Percentiles rank a stretch among this genome's conserved stretches.
Conservation (phyloP, 2,888 invertebrate genomes). For the Diadegma fenestrale region DNA sequence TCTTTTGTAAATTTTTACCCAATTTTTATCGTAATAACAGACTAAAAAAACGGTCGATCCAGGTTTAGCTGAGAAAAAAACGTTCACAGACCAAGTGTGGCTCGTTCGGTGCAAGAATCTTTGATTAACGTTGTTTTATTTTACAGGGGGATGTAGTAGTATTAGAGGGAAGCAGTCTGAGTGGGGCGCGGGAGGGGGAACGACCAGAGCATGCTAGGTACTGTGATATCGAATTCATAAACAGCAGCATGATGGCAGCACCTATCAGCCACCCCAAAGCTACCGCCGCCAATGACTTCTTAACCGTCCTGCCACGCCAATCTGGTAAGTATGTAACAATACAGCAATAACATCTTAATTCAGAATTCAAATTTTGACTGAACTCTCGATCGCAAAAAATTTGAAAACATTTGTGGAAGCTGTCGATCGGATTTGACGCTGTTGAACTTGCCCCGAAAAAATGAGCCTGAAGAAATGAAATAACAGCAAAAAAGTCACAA, state of each 20-base stretch:
- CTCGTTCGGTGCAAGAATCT: not conserved
- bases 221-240: conserved; percentile 85
- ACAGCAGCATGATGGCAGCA: conserved; percentile 84
- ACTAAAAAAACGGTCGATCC: too few species aligned
- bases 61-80: too few species aligned
- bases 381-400: not conserved
- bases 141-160: conserved; percentile 85
- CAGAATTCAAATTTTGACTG: not conserved
- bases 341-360: not conserved
- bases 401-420: not conserved
- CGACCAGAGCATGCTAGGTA: conserved; percentile 85
- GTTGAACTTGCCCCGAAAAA: not conserved
- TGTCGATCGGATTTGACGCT: not conserved
- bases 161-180: conserved; percentile 85
- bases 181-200: conserved; percentile 84
- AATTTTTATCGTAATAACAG: too few species aligned
- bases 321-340: conserved; percentile 77
- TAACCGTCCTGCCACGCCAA: conserved; percentile 85
- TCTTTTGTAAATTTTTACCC: too few species aligned
- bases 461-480: not conserved
- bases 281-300: conserved; percentile 85
- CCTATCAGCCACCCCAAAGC: conserved; percentile 84
- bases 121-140: conserved; percentile 10
- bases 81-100: too few species aligned
- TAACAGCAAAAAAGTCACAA: not conserved